Percentiles rank a stretch among this genome's conserved stretches.
Conservation (phyloP, 2,113 vertebrate species). For the Oncorhynchus mykiss region DNA sequence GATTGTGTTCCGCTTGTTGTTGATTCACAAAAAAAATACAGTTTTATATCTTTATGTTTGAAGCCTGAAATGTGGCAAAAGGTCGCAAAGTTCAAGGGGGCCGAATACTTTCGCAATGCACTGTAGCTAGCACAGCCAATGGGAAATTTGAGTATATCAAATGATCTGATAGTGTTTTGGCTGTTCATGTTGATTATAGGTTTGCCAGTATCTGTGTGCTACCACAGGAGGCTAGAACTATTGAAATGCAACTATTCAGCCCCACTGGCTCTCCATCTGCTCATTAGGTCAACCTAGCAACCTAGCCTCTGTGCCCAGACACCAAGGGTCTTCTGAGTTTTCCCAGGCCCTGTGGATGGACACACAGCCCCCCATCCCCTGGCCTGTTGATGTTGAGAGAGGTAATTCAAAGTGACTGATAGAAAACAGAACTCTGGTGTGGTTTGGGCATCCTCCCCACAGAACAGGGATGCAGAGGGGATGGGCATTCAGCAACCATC, state of each 20-base stretch:
- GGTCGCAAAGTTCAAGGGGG: too few species aligned
- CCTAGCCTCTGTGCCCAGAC: neutral
- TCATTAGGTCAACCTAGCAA: neutral
- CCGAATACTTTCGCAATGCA: too few species aligned
- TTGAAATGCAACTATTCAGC: neutral
- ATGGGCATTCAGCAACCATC: slow-evolving; percentile 2
- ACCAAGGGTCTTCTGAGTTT: slow-evolving; percentile 36
- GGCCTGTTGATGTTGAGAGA: neutral
- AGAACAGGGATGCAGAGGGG: slow-evolving; percentile 7
- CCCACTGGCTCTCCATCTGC: slow-evolving; percentile 23
- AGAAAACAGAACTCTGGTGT: slow-evolving; percentile 30
- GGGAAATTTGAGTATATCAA: neutral
- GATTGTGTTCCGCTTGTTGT: too few species aligned
- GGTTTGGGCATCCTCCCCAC: slow-evolving; percentile 26
- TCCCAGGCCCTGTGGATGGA: neutral
- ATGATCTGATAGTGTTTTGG: too few species aligned
- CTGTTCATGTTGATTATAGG: neutral
- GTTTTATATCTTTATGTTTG: too few species aligned
- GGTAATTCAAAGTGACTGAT: slow-evolving; percentile 20
- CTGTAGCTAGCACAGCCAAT: slow-evolving; percentile 8
- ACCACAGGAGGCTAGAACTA: neutral
- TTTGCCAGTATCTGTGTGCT: neutral
- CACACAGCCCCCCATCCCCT: too few species aligned
- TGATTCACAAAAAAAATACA: too few species aligned
- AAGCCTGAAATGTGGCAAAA: too few species aligned